Percentiles rank a stretch among this genome's conserved stretches.
Evolutionary conservation across 2,797 vertebrate species (phyloP).

Genomic region (Cynodonichthys magdalenae): DNA sequence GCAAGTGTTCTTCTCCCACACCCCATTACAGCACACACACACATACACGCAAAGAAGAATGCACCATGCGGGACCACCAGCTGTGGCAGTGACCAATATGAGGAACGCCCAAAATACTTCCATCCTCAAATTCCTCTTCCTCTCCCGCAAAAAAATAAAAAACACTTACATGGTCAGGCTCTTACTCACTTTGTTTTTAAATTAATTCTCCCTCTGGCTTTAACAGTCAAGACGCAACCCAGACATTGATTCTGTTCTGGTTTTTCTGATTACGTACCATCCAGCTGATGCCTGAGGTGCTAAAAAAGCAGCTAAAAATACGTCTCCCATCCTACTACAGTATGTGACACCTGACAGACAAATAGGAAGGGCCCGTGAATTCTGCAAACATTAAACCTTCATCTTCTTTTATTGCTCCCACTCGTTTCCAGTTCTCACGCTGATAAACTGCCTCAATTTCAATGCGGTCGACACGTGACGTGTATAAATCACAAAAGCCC

Average conservation of each 20-base stretch:
- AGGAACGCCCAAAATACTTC: conserved; percentile 65
- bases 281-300: conserved; percentile 3
- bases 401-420: conserved; percentile 19
- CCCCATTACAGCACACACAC: conserved; percentile 38
- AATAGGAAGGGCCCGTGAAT: conserved; percentile 15
- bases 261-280: conserved; percentile 12
- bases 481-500: conserved; percentile 46
- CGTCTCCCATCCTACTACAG: conserved; percentile 30
- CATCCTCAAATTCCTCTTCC: conserved; percentile 36
- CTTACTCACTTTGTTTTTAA: not conserved
- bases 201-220: not conserved
- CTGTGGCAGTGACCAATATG: conserved; percentile 60
- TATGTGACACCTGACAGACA: conserved; percentile 52
- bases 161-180: conserved; percentile 16
- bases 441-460: conserved; percentile 38
- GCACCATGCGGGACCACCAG: conserved; percentile 69
- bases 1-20: conserved; percentile 65
- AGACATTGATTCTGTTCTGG: not conserved
- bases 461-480: conserved; percentile 43
- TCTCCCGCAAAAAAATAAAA: not conserved
- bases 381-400: conserved; percentile 25
- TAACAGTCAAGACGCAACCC: conserved; percentile 2
- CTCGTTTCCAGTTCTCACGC: conserved; percentile 50
- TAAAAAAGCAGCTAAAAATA: conserved; percentile 36
- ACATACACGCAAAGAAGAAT: conserved; percentile 58